These are phyloP conservation scores for Lampropteryx suffumata DNA, from an alignment of 2,888 invertebrate genomes.

Conservation along the genomic window DNA sequence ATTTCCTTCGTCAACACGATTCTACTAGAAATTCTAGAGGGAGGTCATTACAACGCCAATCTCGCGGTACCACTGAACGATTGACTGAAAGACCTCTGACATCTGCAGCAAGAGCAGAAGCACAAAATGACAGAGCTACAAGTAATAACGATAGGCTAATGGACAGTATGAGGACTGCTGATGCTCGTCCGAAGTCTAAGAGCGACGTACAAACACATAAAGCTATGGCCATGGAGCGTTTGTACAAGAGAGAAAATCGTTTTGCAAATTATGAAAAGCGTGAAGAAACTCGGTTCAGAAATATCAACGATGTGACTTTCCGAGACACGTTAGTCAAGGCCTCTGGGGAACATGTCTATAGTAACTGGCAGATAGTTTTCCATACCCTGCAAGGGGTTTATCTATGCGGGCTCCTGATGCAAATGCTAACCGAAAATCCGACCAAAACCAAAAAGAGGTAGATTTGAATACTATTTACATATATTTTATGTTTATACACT, in stretches of 20 bases:
- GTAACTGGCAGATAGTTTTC: constrained; percentile 61
- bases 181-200: constrained; percentile 13
- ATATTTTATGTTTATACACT: too few relatives aligned
- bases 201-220: constrained; percentile 7
- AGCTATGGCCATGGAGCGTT: constrained; percentile 11
- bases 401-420: constrained; percentile 53
- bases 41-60: constrained; percentile 2
- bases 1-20: constrained; percentile 7
- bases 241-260: background rate
- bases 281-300: constrained; percentile 33
- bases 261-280: constrained; percentile 19
- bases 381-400: constrained; percentile 66
- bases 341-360: constrained; percentile 24
- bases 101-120: background rate
- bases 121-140: constrained; percentile 13
- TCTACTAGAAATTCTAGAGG: constrained; percentile 7
- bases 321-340: constrained; percentile 26
- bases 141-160: constrained; percentile 6
- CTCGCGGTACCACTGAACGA: constrained; percentile 3
- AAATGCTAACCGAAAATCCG: constrained; percentile 47
- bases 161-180: background rate
- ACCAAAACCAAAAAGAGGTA: constrained; percentile 43
- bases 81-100: constrained; percentile 3
- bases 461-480: background rate
- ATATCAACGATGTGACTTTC: constrained; percentile 20